phyloP scores from a whole-genome alignment of 1,140 invertebrate species.

The Leguminivora glycinivorella region DNA sequence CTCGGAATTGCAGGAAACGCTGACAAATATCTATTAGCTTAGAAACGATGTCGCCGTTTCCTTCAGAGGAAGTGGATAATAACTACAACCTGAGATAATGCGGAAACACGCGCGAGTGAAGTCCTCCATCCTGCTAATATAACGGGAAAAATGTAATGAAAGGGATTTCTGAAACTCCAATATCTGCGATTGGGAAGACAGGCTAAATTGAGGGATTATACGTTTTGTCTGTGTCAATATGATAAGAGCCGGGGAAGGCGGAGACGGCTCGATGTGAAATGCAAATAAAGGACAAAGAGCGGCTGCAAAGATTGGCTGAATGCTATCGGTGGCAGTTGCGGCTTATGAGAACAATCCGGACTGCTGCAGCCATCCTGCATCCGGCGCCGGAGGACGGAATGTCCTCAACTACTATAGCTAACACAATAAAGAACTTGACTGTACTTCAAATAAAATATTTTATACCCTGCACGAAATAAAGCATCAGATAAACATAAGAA shows the following conservation, averaged over 20 bases:
- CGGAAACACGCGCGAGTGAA: slow-evolving; percentile 23
- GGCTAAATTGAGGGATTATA: slow-evolving; percentile 66
- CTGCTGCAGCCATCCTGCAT: neutral
- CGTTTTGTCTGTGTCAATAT: slow-evolving; percentile 64
- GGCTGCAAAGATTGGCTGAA: slow-evolving; percentile 53
- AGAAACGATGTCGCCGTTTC: slow-evolving; percentile 28
- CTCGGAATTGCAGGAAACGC: slow-evolving; percentile 1
- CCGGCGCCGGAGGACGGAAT: neutral
- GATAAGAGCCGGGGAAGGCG: slow-evolving; percentile 67
- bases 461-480: no score
- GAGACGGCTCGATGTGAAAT: slow-evolving; percentile 57
- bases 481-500: no score
- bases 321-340: slow-evolving; percentile 54
- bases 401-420: neutral
- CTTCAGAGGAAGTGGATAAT: slow-evolving; percentile 22
- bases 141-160: slow-evolving; percentile 19
- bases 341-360: slow-evolving; percentile 18
- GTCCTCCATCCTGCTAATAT: slow-evolving; percentile 18
- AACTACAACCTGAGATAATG: slow-evolving; percentile 26
- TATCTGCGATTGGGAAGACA: slow-evolving; percentile 46
- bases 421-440: no score
- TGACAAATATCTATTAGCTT: slow-evolving; percentile 27
- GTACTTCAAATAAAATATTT: no score
- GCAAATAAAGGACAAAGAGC: slow-evolving; percentile 64
- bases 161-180: slow-evolving; percentile 26